phyloP scores from a whole-genome alignment of 2,888 invertebrate species.

The Habroteleia sp. region DNA sequence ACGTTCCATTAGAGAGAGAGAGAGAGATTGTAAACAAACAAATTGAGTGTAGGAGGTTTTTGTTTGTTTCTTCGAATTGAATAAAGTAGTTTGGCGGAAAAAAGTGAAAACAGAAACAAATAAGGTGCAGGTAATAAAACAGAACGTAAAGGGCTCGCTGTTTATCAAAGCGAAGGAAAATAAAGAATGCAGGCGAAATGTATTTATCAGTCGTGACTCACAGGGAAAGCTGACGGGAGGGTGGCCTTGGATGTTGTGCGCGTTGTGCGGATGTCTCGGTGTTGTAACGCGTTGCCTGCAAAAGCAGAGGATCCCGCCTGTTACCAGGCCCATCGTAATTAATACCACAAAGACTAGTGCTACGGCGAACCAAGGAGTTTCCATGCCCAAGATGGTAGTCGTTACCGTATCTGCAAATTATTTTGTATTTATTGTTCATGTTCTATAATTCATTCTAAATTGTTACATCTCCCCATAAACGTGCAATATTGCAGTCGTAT shows the following conservation, averaged over 20 bases:
- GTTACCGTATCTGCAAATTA: slow-evolving; percentile 83
- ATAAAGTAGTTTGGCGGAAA: not conserved
- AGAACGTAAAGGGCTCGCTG: slow-evolving; percentile 5
- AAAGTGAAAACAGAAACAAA: not conserved
- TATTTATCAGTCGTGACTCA: slow-evolving; percentile 71
- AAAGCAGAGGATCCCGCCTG: slow-evolving; percentile 88
- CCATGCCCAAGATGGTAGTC: slow-evolving; percentile 86
- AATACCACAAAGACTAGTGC: slow-evolving; percentile 87
- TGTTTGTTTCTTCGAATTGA: no score
- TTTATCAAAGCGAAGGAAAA: slow-evolving; percentile 35
- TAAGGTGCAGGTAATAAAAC: not conserved
- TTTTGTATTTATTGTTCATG: no score
- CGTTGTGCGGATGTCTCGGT: slow-evolving; percentile 78
- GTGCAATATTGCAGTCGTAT: no score
- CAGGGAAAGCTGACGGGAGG: slow-evolving; percentile 79
- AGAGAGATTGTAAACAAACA: no score
- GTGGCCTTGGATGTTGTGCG: slow-evolving; percentile 78
- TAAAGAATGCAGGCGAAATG: slow-evolving; percentile 32
- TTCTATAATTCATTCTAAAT: no score
- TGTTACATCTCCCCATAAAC: no score
- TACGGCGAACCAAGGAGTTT: slow-evolving; percentile 89
- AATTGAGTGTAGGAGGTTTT: no score
- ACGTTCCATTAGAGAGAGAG: no score
- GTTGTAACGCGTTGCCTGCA: slow-evolving; percentile 86
- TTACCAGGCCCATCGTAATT: slow-evolving; percentile 86